Conservation (phyloP, 2,888 invertebrate species). For the Cataglyphis livida region DNA sequence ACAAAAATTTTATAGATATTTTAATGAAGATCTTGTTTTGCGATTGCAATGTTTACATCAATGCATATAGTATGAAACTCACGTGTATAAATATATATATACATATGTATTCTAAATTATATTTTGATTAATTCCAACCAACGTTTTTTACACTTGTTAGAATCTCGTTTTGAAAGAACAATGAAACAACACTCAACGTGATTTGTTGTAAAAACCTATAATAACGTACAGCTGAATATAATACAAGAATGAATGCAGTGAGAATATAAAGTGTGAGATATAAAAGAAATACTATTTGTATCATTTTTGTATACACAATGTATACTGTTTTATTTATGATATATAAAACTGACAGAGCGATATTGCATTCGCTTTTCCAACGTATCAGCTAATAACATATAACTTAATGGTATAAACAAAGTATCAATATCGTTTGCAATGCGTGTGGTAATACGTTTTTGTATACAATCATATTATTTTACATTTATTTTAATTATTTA, state of each 20-base stretch:
- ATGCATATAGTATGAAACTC: not conserved
- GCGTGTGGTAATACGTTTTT: not conserved
- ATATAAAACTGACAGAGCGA: not conserved
- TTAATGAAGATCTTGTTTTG: not conserved
- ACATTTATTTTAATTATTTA: conserved; percentile 24
- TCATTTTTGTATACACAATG: conserved; percentile 8
- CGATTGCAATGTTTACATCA: conserved; percentile 5
- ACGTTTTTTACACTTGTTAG: conserved; percentile 15
- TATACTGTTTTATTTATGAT: conserved; percentile 14
- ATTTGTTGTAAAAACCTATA: conserved; percentile 35
- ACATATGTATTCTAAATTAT: not conserved
- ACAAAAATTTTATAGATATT: conserved; percentile 10
- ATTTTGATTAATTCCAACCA: conserved; percentile 21
- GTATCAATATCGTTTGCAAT: conserved; percentile 22
- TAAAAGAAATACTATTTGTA: conserved; percentile 7
- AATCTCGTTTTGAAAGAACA: conserved; percentile 21
- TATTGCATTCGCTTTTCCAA: not conserved
- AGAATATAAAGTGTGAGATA: conserved; percentile 3
- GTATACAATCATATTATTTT: conserved; percentile 25
- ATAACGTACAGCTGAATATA: conserved; percentile 16
- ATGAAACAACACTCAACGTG: conserved; percentile 29
- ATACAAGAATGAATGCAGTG: conserved; percentile 29
- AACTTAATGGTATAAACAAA: conserved; percentile 21
- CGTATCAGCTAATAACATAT: conserved; percentile 6
- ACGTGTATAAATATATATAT: not conserved